Conservation (phyloP, 2,888 invertebrate genomes). For the Meliscaeva auricollis region DNA sequence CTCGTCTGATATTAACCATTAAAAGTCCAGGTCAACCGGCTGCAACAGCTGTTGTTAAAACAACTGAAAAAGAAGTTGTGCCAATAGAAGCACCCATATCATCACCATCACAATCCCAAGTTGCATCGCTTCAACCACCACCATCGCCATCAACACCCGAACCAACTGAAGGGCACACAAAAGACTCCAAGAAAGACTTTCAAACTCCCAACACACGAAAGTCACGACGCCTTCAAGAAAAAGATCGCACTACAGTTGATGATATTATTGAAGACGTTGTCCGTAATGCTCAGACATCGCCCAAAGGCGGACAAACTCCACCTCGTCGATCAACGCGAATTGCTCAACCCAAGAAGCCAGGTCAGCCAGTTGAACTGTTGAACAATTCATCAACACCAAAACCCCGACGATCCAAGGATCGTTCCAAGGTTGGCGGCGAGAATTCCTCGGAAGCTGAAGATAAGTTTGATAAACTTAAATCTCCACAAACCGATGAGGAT, state of each 20-base stretch:
- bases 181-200: slow-evolving; percentile 78
- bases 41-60: slow-evolving; percentile 76
- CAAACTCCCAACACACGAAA: slow-evolving; percentile 88
- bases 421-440: slow-evolving; percentile 87
- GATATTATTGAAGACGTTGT: slow-evolving; percentile 96
- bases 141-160: slow-evolving; percentile 60
- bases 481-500: slow-evolving; percentile 69
- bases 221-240: slow-evolving; percentile 91
- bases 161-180: slow-evolving; percentile 44
- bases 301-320: slow-evolving; percentile 83
- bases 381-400: slow-evolving; percentile 86
- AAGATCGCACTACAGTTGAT: slow-evolving; percentile 92
- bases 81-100: slow-evolving; percentile 64
- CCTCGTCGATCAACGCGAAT: slow-evolving; percentile 83
- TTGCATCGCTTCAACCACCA: slow-evolving; percentile 60
- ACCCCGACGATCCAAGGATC: slow-evolving; percentile 87
- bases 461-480: slow-evolving; percentile 71
- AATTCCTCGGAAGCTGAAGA: slow-evolving; percentile 70
- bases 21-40: slow-evolving; percentile 86
- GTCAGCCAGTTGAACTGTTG: slow-evolving; percentile 61
- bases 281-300: slow-evolving; percentile 86
- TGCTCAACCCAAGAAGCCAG: slow-evolving; percentile 81
- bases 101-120: slow-evolving; percentile 78
- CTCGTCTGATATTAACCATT: slow-evolving; percentile 92
- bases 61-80: slow-evolving; percentile 73